Evolutionary conservation across 2,113 vertebrate species (phyloP), one percentile per base, ranked within the genome.

Genomic region (Oreochromis spilurus): DNA sequence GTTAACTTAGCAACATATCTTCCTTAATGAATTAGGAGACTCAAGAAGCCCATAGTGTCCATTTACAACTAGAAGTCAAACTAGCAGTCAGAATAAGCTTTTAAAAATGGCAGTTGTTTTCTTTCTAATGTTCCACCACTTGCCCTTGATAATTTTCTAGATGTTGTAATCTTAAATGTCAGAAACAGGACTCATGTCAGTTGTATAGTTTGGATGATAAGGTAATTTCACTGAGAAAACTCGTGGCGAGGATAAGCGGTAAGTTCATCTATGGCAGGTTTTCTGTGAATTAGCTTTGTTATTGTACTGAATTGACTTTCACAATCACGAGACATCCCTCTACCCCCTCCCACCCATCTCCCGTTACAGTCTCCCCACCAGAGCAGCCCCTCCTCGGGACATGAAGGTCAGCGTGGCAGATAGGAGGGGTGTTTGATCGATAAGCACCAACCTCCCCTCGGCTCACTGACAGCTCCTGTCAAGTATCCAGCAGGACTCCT

Each of bases 321-420:
- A 31, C 24, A 70, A 79, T 50, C 79, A 83, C 52, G 48, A 21
- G 62, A 75, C 82, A 31, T 7, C 48, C 43, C 24, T 26, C 29
- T 7, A 26, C 60, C 16, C 80, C 54, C 57, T 10, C 17, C 53
- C 16, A 8, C 19, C 4, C 5, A 21, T 81, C 84, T 85, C 88
- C 72, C 29, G 10, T 87, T 82, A 84, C 82, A 78, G 17, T 48
- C 87, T 72, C 72, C 77, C 82, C 89, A 70, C 54, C 79, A 62
- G 36, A 80, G 48, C 79, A 24, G 67, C 31, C 78, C 84, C 57
- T 52, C 75, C 85, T 85, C 60, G 85, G 95, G 95, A 96, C 94
- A 89, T 96, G 96, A 97, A 90, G 95, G 97, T 96, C 97, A 96
- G 96, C 90, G 94, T 95, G 96, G 96, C 96, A 97, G 96, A 97